Conservation (phyloP, 2,113 vertebrate species). For the Brachirus orientalis region DNA sequence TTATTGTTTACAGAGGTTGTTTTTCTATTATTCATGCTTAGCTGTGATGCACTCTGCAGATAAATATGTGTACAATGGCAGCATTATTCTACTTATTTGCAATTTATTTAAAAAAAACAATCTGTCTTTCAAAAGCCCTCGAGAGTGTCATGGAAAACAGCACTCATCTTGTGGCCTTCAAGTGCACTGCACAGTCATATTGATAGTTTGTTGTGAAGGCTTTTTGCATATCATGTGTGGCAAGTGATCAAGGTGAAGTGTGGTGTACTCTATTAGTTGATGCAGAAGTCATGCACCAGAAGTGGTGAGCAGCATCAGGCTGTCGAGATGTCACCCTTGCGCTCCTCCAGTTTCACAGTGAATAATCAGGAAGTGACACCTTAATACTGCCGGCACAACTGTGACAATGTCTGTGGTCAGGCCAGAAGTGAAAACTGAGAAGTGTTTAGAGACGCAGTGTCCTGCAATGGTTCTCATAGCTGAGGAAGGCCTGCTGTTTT, state of each 20-base stretch:
- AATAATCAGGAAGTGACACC: conserved; percentile 81
- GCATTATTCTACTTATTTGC: conserved; percentile 33
- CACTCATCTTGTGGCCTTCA: conserved; percentile 27
- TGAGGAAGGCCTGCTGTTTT: conserved; percentile 68
- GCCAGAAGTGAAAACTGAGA: conserved; percentile 74
- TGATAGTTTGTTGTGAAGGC: conserved; percentile 38
- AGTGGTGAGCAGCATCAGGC: conserved; percentile 50
- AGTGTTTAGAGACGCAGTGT: conserved; percentile 68
- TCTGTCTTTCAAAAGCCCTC: neutral
- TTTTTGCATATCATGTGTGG: conserved; percentile 41
- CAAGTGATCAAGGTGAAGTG: conserved; percentile 51
- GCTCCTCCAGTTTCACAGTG: conserved; percentile 73
- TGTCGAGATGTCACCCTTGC: conserved; percentile 59
- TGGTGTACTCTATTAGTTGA: conserved; percentile 32
- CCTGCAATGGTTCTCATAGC: conserved; percentile 57
- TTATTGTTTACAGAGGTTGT: conserved; percentile 42
- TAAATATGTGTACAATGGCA: conserved; percentile 44
- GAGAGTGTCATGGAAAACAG: conserved; percentile 41
- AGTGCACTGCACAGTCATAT: conserved; percentile 45
- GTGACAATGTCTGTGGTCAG: conserved; percentile 71
- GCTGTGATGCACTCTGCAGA: conserved; percentile 34
- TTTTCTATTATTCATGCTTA: conserved; percentile 29
- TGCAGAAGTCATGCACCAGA: conserved; percentile 56
- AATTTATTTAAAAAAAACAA: conserved; percentile 26
- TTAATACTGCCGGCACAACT: conserved; percentile 74